Evolutionary conservation across 2,888 invertebrate species (phyloP), one percentile per base, ranked within the genome.

Genomic region (Vanessa cardui): DNA sequence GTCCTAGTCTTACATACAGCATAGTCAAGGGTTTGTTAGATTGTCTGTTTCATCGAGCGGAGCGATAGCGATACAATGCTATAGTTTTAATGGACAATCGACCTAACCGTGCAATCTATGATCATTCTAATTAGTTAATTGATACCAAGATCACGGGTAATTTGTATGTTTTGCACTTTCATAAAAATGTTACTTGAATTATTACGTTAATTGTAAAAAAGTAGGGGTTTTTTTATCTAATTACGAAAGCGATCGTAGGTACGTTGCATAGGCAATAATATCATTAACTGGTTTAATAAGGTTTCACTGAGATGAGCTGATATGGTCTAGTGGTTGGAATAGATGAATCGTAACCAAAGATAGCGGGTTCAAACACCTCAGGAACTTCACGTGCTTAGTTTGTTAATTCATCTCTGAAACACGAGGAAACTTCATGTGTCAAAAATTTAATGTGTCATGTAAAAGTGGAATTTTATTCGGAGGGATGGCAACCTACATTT

Each of bases 61-160:
- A 20, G 50, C 50, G 50, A 31, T 58, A 12, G 20, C 12, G 45
- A 46, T 26, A 49, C 8, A 3, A 15, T 1, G 39, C 31, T 33
- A 21, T 16, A 50, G 20, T 4, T 16, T 16, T 16, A 46, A 20
- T 50, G 50, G 50, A 52, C 39, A 6, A 45, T 5, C 3, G 16
- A 54, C 44, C 44, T 50, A 54, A 66, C 50, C 31, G 16, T 58
- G 50, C 47, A 62, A 68, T 67, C 68, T 68, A 56, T 58, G 60
- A 65, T 60, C 62, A 64, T 58, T 64, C 45, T 65, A 56, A 62
- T 68, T 50, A 58, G 64, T 62, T 68, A 68, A 68, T 64, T 62
- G 39, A 39, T 56, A 56, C 33, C 39, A 18, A 33, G 56, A 33
- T 52, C 52, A 31, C 31, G 54, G 18, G 56, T 56, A 56, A 56